Base-by-base conservation (phyloP, 2,888 invertebrate species). In the Schrankia costaestrigalis region DNA sequence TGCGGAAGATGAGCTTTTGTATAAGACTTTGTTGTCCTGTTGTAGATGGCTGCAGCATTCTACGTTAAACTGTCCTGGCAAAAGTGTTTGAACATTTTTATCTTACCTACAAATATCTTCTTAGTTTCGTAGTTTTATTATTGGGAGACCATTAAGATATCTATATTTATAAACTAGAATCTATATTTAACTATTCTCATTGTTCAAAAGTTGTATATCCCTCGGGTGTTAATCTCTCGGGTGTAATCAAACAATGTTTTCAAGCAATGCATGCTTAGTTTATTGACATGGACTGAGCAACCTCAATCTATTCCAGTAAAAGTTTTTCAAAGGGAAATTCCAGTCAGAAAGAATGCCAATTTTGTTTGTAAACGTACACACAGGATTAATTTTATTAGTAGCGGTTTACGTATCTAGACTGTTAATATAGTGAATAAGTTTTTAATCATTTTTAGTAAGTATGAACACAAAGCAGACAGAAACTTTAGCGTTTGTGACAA, bases 71-170 rank as follows among this genome's bases (percentile, higher is more conserved):
- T 42, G 43, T 50, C 56, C 47, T 43, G 41, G 47, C 48, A 41
- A 67, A 70, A 68, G 66, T 65, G 61, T 53, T 58, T 46, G 52
- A 47, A 60, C 63, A 61, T 69, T 59, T n/a, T 63, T 48, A 65
- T 63, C 46, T 62, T 51, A 53, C 35, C 38, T 51, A n/a, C 43
- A 54, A 60, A 58, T 54, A 53, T 40, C 29, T 31, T 39, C 28
- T 39, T 35, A 22, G 35, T 19, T 31, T 22, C 23, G 12, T 35
- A 35, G 19, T 19, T 10, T 35, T 29, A 28, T 25, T 37, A 17
- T 15, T 21, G 9, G 10, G n/a, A 32, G 31, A 18, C 36, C 21
- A 12, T 40, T n/a, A n/a, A n/a, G n/a, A 33, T 25, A 28, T 26
- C 8, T 10, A 35, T 25, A 28, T 41, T 11, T 35, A 39, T 34